A percentile compares a stretch with the other conserved stretches of the same genome.
phyloP scores from a whole-genome alignment of 2,113 vertebrate genomes.

The Forbesichthys agassizii region DNA sequence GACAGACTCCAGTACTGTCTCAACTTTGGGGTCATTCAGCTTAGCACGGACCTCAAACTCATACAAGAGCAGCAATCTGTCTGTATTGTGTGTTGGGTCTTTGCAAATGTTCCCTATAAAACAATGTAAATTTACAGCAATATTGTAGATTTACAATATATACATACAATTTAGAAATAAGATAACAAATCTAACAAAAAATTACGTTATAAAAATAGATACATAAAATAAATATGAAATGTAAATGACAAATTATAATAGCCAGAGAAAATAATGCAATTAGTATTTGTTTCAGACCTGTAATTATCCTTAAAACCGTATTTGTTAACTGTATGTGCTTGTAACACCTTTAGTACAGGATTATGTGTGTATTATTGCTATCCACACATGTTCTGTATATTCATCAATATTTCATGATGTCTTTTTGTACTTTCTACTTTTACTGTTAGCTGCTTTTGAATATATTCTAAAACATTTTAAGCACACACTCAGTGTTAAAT shows the following conservation, averaged over 20 bases:
- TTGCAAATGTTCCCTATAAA: slow-evolving; percentile 75
- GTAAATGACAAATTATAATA: too few relatives aligned
- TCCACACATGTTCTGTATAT: background rate
- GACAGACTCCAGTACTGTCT: slow-evolving; percentile 80
- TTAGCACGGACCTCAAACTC: slow-evolving; percentile 91
- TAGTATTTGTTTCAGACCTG: too few relatives aligned
- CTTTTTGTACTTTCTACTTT: background rate
- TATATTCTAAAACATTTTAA: background rate
- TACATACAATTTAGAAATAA: background rate
- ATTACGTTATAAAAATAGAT: background rate
- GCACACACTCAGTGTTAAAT: background rate
- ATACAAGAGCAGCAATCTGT: slow-evolving; percentile 85
- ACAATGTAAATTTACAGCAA: background rate
- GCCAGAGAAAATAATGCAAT: too few relatives aligned
- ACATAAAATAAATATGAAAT: too few relatives aligned
- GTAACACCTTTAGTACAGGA: background rate
- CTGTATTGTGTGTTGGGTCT: slow-evolving; percentile 74
- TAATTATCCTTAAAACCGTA: background rate
- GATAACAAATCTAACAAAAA: background rate
- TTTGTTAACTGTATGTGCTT: background rate
- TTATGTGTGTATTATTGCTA: too few relatives aligned
- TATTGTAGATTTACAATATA: background rate
- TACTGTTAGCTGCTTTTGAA: background rate
- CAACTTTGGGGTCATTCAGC: slow-evolving; percentile 83
- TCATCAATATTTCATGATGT: background rate